phyloP scores from a whole-genome alignment of 2,888 invertebrate genomes.

The Sceliomorpha sp. region DNA sequence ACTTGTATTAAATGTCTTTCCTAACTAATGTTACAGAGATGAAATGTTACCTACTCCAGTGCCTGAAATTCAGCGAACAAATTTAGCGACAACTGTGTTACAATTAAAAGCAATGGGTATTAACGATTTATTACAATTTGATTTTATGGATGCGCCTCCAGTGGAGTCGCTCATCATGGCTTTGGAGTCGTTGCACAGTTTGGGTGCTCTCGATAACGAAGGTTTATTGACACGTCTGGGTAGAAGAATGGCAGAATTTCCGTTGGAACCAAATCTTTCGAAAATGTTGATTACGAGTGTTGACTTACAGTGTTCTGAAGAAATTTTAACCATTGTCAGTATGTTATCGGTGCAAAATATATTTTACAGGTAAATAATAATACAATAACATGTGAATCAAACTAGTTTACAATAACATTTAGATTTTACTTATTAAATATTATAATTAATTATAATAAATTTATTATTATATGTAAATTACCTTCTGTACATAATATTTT shows the following conservation, averaged over 20 bases:
- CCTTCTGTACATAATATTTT: slow-evolving; percentile 21
- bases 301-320: slow-evolving; percentile 97
- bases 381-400: too few relatives aligned
- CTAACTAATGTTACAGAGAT: slow-evolving; percentile 84
- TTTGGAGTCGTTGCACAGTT: slow-evolving; percentile 96
- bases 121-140: slow-evolving; percentile 98
- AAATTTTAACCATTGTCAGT: slow-evolving; percentile 98
- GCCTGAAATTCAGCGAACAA: slow-evolving; percentile 99
- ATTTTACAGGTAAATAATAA: slow-evolving; percentile 85
- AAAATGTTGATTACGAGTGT: slow-evolving; percentile 99
- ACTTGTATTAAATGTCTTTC: neutral
- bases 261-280: slow-evolving; percentile 97
- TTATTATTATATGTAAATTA: slow-evolving; percentile 1
- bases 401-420: too few relatives aligned
- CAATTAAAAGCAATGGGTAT: slow-evolving; percentile 99
- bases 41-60: slow-evolving; percentile 99
- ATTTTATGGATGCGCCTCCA: slow-evolving; percentile 99
- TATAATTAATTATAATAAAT: neutral
- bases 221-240: slow-evolving; percentile 89
- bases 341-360: slow-evolving; percentile 99
- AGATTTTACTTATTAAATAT: slow-evolving; percentile 2
- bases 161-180: slow-evolving; percentile 99
- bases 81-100: slow-evolving; percentile 96
- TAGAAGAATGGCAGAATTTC: slow-evolving; percentile 98
- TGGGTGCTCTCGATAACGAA: slow-evolving; percentile 97